Conservation (phyloP, 2,113 vertebrate genomes). For the Pygoscelis antarcticus region DNA sequence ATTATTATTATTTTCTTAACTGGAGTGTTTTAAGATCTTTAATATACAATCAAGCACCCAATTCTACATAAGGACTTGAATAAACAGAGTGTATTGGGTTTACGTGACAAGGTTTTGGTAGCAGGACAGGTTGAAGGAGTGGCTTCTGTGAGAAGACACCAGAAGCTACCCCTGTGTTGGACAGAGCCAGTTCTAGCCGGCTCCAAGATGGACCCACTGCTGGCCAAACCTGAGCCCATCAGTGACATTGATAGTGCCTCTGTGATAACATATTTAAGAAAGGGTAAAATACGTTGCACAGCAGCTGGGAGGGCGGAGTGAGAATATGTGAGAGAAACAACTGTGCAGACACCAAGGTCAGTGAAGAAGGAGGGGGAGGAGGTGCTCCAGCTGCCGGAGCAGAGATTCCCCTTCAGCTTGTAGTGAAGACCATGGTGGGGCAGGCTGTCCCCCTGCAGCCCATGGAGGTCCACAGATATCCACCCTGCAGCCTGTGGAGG, state of each 20-base stretch:
- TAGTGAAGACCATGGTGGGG: neutral
- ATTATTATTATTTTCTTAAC: neutral
- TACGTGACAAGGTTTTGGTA: neutral
- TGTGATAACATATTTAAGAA: neutral
- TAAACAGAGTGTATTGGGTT: neutral
- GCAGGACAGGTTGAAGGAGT: neutral
- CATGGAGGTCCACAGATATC: neutral
- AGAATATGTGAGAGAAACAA: neutral
- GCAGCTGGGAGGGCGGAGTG: neutral
- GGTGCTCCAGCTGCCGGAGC: neutral
- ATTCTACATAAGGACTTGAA: neutral
- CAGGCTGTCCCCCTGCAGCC: neutral
- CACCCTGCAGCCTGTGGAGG: neutral
- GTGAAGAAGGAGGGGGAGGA: neutral
- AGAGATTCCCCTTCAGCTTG: fast-evolving
- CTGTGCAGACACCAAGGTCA: neutral
- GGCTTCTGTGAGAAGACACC: neutral
- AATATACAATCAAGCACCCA: neutral
- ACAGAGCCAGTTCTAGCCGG: fast-evolving
- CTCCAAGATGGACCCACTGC: fast-evolving
- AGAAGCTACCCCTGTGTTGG: neutral
- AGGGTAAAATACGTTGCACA: neutral
- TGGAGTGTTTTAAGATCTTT: neutral
- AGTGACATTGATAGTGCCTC: fast-evolving
- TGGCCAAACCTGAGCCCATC: neutral